phyloP scores from a whole-genome alignment of 2,888 invertebrate species.

The Anoplius nigerrimus region DNA sequence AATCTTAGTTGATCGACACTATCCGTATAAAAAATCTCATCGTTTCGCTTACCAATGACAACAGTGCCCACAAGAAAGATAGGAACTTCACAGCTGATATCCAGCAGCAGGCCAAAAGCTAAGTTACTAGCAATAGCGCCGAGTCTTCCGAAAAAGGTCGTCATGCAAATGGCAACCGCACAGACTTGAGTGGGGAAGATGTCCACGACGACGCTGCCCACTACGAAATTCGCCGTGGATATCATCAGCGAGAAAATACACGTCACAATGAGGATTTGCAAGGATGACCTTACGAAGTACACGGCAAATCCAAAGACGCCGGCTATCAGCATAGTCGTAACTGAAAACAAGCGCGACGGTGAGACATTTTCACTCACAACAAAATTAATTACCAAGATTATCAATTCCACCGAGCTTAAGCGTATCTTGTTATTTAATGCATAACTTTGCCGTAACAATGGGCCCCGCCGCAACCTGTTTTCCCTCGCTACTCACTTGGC shows the following conservation, averaged over 20 bases:
- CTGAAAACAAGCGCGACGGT: constrained; percentile 47
- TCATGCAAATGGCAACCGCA: constrained; percentile 81
- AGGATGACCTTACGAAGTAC: constrained; percentile 79
- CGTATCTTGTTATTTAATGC: too few species aligned
- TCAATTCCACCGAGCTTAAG: not conserved
- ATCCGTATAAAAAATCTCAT: too few species aligned
- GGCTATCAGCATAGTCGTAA: constrained; percentile 75
- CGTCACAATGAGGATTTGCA: constrained; percentile 78
- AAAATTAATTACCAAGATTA: not conserved
- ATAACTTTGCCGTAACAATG: too few species aligned
- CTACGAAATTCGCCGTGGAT: constrained; percentile 75
- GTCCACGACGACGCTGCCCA: constrained; percentile 71
- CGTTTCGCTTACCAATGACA: constrained; percentile 75
- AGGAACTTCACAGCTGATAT: constrained; percentile 80
- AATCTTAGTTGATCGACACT: too few species aligned
- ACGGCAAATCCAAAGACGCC: constrained; percentile 79
- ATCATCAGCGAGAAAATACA: constrained; percentile 76
- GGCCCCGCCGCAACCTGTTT: too few species aligned
- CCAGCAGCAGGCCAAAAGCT: constrained; percentile 80
- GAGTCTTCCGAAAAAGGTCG: constrained; percentile 80
- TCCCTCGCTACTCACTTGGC: constrained; percentile 62
- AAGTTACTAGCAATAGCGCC: constrained; percentile 82
- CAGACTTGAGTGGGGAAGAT: constrained; percentile 75
- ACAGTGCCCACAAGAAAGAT: constrained; percentile 80
- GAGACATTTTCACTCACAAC: too few species aligned